These are phyloP conservation scores for Leguminivora glycinivorella DNA, from an alignment of 1,140 invertebrate species.

Conservation along the genomic window DNA sequence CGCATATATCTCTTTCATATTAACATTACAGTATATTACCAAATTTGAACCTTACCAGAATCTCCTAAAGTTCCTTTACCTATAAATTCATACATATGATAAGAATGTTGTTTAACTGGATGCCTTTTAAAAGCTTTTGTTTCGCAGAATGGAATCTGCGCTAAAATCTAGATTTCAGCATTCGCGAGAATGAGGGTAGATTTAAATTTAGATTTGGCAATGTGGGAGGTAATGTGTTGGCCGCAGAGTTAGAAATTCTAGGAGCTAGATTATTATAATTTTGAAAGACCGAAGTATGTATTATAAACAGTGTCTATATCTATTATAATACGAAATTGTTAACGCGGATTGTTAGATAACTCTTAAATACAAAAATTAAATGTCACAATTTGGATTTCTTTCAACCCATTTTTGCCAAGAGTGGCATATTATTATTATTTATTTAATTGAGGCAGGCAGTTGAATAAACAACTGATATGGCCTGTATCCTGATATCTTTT, in stretches of 20 bases:
- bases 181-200: slow-evolving; percentile 5
- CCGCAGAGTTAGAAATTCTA: background rate
- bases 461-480: too few species aligned
- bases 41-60: background rate
- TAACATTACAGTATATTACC: background rate
- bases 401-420: too few species aligned
- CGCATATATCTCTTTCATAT: background rate
- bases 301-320: too few species aligned
- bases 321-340: too few species aligned
- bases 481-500: too few species aligned
- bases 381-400: too few species aligned
- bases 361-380: too few species aligned
- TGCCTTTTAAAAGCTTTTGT: slow-evolving; percentile 7
- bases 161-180: background rate
- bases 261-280: background rate
- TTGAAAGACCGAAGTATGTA: too few species aligned
- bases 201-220: background rate
- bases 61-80: background rate
- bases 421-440: too few species aligned
- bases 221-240: background rate
- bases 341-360: too few species aligned
- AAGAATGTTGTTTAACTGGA: background rate
- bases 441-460: too few species aligned
- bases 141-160: slow-evolving; percentile 1
- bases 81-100: background rate